Percentiles rank a stretch among this genome's conserved stretches.
Evolutionary conservation across 2,113 vertebrate genomes (phyloP).

Genomic region (Malurus melanocephalus): DNA sequence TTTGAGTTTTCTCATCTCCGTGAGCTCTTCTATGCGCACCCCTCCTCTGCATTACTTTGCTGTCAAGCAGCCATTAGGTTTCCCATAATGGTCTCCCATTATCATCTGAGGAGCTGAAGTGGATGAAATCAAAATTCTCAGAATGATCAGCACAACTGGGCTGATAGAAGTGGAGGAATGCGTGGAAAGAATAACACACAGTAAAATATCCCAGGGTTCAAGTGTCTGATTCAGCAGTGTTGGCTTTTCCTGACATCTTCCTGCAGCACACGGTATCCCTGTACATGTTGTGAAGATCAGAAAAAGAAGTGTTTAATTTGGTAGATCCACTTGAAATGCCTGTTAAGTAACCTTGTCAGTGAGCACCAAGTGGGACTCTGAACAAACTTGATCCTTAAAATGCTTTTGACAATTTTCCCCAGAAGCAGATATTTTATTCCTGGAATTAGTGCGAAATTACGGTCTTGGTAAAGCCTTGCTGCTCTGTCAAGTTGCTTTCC

Average conservation of each 20-base stretch:
- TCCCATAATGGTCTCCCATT: neutral
- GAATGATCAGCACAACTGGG: accelerated
- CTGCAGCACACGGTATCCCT: neutral
- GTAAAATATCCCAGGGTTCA: neutral
- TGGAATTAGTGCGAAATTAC: neutral
- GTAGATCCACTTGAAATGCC: neutral
- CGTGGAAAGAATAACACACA: neutral
- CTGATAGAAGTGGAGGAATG: neutral
- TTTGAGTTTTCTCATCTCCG: neutral
- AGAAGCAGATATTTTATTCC: neutral
- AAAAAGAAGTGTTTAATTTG: neutral
- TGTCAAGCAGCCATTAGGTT: neutral
- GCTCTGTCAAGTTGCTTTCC: neutral
- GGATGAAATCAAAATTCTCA: neutral
- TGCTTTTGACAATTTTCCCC: neutral
- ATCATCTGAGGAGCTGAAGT: neutral
- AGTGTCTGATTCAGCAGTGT: neutral
- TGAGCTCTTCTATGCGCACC: neutral
- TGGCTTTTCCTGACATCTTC: neutral
- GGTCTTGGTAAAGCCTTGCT: neutral
- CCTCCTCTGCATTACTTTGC: neutral
- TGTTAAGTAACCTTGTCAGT: neutral
- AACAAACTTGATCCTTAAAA: neutral
- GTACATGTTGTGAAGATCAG: neutral
- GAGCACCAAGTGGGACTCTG: neutral